phyloP scores from a whole-genome alignment of 2,888 invertebrate species.

The Pseudanteris insignis region DNA sequence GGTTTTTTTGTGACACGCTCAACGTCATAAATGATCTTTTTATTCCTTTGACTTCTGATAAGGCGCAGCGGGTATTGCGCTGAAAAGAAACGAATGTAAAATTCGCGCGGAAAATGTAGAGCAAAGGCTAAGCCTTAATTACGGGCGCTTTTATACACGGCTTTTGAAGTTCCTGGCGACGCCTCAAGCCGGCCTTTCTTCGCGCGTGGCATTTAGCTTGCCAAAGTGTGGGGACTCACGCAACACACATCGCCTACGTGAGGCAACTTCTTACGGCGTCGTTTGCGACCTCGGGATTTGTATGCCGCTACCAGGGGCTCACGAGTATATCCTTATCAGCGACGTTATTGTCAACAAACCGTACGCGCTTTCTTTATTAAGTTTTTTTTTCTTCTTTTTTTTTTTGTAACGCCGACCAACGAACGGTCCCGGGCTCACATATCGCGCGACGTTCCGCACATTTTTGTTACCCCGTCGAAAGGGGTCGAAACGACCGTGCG shows the following conservation, averaged over 20 bases:
- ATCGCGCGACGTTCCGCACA: conserved; percentile 27
- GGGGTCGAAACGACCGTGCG: too few species aligned
- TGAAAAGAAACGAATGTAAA: conserved; percentile 19
- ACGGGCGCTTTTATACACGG: conserved; percentile 18
- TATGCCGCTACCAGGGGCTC: conserved; percentile 47
- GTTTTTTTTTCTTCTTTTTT: too few species aligned
- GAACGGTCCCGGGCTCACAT: conserved; percentile 27
- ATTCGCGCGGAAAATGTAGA: conserved; percentile 16
- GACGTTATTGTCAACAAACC: conserved; percentile 52
- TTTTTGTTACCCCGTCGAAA: too few species aligned
- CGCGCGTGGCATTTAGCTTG: conserved; percentile 28
- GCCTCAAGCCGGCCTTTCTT: conserved; percentile 14
- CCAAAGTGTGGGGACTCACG: conserved; percentile 40
- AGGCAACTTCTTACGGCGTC: conserved; percentile 41
- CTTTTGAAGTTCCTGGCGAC: conserved; percentile 20
- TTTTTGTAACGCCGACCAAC: conserved; percentile 40
- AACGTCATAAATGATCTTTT: conserved; percentile 5
- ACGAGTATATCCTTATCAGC: conserved; percentile 55
- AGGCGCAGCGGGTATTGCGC: too few species aligned
- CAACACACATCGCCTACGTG: conserved; percentile 44
- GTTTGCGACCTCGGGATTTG: conserved; percentile 47
- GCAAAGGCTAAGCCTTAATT: conserved; percentile 31
- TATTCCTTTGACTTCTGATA: neutral
- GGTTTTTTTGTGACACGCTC: conserved; percentile 4
- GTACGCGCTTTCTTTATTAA: conserved; percentile 57